Percentiles rank a stretch among this genome's conserved stretches.
These are phyloP conservation scores for Alviniconcha strummeri DNA, from an alignment of 2,888 invertebrate species.

Conservation along the genomic window DNA sequence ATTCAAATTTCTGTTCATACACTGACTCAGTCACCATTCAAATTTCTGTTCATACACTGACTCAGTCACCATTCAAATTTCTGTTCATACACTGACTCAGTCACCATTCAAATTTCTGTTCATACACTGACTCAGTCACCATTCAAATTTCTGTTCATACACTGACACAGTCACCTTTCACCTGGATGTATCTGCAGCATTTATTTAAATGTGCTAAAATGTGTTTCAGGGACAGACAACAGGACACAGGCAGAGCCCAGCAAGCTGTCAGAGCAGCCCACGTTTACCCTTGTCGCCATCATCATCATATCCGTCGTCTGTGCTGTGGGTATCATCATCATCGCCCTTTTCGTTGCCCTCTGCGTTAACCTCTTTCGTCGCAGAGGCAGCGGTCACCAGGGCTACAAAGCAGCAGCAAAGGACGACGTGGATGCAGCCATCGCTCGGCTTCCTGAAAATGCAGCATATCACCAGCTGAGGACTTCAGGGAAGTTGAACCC, in stretches of 20 bases:
- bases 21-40: too few relatives aligned
- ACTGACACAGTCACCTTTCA: too few relatives aligned
- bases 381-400: slow-evolving; percentile 71
- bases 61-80: too few relatives aligned
- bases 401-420: slow-evolving; percentile 78
- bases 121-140: too few relatives aligned
- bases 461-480: slow-evolving; percentile 79
- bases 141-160: too few relatives aligned
- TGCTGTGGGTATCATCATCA: slow-evolving; percentile 50
- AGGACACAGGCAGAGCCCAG: background rate
- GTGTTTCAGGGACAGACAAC: slow-evolving; percentile 9
- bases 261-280: slow-evolving; percentile 6
- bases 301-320: slow-evolving; percentile 48
- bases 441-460: slow-evolving; percentile 89
- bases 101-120: too few relatives aligned
- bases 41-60: too few relatives aligned
- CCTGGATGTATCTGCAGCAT: too few relatives aligned
- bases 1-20: too few relatives aligned
- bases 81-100: too few relatives aligned
- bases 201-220: too few relatives aligned
- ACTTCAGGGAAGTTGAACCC: slow-evolving; percentile 80
- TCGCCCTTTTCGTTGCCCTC: slow-evolving; percentile 50
- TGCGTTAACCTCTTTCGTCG: slow-evolving; percentile 49
- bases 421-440: slow-evolving; percentile 89
- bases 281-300: slow-evolving; percentile 43